Evolutionary conservation across 2,113 vertebrate species (phyloP).

Genomic region (Pseudopodoces humilis): DNA sequence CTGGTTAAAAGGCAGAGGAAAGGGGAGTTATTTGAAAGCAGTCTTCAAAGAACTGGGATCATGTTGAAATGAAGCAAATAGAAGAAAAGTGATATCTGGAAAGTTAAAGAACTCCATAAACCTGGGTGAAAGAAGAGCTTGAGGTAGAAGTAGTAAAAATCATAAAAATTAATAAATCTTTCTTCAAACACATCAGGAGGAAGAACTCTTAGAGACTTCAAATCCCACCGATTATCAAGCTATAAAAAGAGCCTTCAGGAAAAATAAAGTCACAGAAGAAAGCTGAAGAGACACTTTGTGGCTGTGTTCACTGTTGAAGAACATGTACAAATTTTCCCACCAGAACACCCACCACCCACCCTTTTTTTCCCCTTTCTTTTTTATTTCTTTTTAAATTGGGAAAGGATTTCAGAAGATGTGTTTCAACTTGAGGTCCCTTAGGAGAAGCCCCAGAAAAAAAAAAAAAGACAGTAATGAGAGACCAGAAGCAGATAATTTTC

Average conservation of each 20-base stretch:
- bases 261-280: neutral
- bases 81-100: neutral
- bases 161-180: neutral
- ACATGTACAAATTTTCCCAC: neutral
- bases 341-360: neutral
- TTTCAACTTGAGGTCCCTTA: neutral
- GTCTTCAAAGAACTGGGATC: neutral
- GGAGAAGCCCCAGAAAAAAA: neutral
- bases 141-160: neutral
- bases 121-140: neutral
- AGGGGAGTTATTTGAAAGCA: neutral
- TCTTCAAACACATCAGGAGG: neutral
- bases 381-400: neutral
- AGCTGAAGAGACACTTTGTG: neutral
- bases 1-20: neutral
- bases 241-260: neutral
- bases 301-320: neutral
- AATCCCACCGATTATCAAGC: neutral
- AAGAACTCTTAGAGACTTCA: neutral
- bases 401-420: neutral
- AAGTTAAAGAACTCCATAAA: neutral
- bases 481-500: neutral
- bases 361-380: fast-evolving
- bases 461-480: neutral
- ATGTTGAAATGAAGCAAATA: neutral